These are phyloP conservation scores for Mesorhabditis belari DNA, from an alignment of 2,888 invertebrate species.

Conservation along the genomic window DNA sequence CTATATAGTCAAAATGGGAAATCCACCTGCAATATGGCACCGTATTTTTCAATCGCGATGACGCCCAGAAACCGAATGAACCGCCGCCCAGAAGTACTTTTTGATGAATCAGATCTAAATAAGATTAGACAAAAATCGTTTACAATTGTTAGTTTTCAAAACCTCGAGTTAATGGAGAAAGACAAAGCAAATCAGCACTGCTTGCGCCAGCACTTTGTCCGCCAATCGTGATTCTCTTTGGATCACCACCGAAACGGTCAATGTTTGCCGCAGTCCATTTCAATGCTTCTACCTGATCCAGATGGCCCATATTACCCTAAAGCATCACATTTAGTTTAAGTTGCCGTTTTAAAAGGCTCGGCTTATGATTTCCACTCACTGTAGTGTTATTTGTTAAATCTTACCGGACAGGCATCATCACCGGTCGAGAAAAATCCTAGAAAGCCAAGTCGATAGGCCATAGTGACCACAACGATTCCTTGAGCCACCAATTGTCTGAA, in stretches of 20 bases:
- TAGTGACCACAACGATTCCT: slow-evolving; percentile 45
- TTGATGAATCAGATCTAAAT: slow-evolving; percentile 36
- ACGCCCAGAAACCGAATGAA: slow-evolving; percentile 41
- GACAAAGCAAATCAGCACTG: slow-evolving; percentile 38
- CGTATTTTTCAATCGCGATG: slow-evolving; percentile 16
- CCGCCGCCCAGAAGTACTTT: slow-evolving; percentile 45
- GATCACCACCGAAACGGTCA: slow-evolving; percentile 27
- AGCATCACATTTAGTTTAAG: neutral
- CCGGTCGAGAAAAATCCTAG: slow-evolving; percentile 46
- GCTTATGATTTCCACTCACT: neutral
- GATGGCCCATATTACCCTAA: neutral
- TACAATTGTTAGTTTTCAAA: neutral
- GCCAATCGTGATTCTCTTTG: slow-evolving; percentile 38
- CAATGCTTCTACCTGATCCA: neutral
- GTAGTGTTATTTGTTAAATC: neutral
- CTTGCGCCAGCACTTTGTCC: slow-evolving; percentile 48
- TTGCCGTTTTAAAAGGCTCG: neutral
- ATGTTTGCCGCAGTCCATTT: neutral
- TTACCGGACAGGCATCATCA: slow-evolving; percentile 33
- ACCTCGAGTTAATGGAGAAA: slow-evolving; percentile 39
- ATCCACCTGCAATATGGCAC: neutral
- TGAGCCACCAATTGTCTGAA: slow-evolving; percentile 35
- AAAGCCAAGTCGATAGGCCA: slow-evolving; percentile 46
- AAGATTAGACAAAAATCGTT: neutral
- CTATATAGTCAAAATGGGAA: slow-evolving; percentile 5